phyloP scores from a whole-genome alignment of 2,797 vertebrate species.

The Anas bahamensis region DNA sequence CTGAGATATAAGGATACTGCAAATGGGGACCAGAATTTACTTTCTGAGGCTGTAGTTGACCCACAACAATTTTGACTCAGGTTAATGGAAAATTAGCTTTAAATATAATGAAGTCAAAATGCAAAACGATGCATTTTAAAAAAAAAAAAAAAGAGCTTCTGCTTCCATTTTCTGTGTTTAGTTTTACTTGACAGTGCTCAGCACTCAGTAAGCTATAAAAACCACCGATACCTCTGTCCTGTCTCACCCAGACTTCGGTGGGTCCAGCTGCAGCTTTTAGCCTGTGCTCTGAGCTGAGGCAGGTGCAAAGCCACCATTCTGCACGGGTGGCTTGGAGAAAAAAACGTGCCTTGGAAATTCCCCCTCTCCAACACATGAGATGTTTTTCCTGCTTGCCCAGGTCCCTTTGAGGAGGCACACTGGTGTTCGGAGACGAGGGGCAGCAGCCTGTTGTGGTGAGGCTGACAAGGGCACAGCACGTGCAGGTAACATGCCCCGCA shows the following conservation, averaged over 20 bases:
- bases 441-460: background rate
- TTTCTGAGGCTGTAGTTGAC: background rate
- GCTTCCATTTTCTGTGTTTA: background rate
- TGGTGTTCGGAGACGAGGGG: background rate
- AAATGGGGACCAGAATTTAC: background rate
- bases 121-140: background rate
- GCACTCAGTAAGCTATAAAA: background rate
- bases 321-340: background rate
- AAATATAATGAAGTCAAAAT: background rate
- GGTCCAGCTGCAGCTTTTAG: background rate
- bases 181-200: background rate
- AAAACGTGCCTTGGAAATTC: background rate
- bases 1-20: background rate
- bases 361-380: background rate
- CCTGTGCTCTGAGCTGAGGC: accelerated
- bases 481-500: background rate
- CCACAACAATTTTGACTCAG: background rate
- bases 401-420: accelerated
- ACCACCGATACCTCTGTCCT: background rate
- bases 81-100: background rate
- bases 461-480: too few relatives aligned
- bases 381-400: background rate
- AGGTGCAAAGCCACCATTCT: background rate
- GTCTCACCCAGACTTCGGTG: background rate
- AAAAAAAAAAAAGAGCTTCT: background rate